A percentile compares a stretch with the other conserved stretches of the same genome.
phyloP scores from a whole-genome alignment of 2,888 invertebrate genomes.

The Synergus umbraculus region DNA sequence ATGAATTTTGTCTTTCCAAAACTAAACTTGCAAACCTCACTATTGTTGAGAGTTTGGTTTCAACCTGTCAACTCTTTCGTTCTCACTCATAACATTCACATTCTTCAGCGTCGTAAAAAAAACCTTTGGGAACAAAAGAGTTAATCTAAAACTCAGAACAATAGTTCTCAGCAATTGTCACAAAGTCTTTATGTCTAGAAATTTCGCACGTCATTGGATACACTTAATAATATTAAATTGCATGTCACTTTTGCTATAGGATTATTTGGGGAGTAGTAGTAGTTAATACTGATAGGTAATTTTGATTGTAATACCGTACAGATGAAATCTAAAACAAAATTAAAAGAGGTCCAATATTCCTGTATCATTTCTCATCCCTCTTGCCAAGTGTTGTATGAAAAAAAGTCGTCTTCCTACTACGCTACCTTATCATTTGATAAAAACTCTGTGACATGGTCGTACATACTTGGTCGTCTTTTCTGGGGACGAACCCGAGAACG shows the following conservation, averaged over 20 bases:
- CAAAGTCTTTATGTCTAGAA: slow-evolving; percentile 13
- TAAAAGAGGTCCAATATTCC: slow-evolving; percentile 10
- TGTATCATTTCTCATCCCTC: slow-evolving; percentile 8
- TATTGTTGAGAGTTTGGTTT: background rate
- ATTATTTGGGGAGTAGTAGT: slow-evolving; percentile 30
- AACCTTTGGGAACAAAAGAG: background rate
- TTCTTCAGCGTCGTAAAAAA: background rate
- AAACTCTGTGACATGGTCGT: slow-evolving; percentile 21
- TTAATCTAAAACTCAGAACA: slow-evolving; percentile 4
- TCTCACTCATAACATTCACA: background rate
- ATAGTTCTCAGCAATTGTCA: background rate
- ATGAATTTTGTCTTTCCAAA: background rate
- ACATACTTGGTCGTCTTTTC: slow-evolving; percentile 14
- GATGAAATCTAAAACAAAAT: slow-evolving; percentile 15
- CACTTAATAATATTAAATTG: slow-evolving; percentile 23
- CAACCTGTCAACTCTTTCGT: background rate
- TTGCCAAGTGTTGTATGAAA: background rate
- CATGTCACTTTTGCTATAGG: slow-evolving; percentile 15
- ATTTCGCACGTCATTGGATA: background rate
- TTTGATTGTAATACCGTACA: slow-evolving; percentile 32
- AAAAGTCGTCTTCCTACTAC: background rate
- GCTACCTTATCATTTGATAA: background rate
- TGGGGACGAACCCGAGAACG: slow-evolving; percentile 10
- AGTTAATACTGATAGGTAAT: slow-evolving; percentile 41
- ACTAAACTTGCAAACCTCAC: background rate